Base-by-base conservation (phyloP, 2,888 invertebrate genomes). In the Pseudoips prasinana region DNA sequence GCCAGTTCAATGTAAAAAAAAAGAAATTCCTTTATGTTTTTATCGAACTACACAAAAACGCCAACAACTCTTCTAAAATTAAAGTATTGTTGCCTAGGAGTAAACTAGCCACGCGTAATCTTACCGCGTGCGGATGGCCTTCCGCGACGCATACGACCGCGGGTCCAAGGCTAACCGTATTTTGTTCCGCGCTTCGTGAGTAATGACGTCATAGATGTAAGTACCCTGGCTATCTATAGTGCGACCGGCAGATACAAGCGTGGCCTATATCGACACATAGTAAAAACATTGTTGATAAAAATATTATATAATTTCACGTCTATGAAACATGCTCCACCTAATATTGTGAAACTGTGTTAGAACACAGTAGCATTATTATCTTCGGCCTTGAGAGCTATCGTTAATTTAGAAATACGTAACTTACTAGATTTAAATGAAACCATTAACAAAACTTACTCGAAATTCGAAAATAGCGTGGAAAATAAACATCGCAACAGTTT, bases 121-220 rank as follows among this genome's bases (percentile, higher is more conserved):
- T 55, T 48, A 51, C n/a, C 35, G 68, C 53, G 52, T 53, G 59
- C 29, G 52, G 46, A 17, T 59, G 54, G 58, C 72, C 68, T 72
- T 66, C 59, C 43, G 46, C 39, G 43, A 65, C 77, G 76, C 75
- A 74, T 74, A 67, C 74, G 75, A 66, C 65, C 60, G 63, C 60
- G 53, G 57, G 62, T 71, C 71, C 87, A 88, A 86, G 87, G 86
- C 78, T 76, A 78, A 63, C 57, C 59, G 72, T 78, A 82, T 82
- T 84, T 81, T 75, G 83, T 84, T 83, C 82, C 80, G 78, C 76
- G 73, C 76, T 66, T 66, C 72, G 64, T n/a, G n/a, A 79, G 77
- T 78, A 79, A 73, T 86, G 71, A 86, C 85, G 81, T 79, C 64
- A 79, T 65, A 44, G 51, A 55, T 64, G 68, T 66, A 72, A 73